phyloP scores from a whole-genome alignment of 2,888 invertebrate species.

The Diarsia rubi region DNA sequence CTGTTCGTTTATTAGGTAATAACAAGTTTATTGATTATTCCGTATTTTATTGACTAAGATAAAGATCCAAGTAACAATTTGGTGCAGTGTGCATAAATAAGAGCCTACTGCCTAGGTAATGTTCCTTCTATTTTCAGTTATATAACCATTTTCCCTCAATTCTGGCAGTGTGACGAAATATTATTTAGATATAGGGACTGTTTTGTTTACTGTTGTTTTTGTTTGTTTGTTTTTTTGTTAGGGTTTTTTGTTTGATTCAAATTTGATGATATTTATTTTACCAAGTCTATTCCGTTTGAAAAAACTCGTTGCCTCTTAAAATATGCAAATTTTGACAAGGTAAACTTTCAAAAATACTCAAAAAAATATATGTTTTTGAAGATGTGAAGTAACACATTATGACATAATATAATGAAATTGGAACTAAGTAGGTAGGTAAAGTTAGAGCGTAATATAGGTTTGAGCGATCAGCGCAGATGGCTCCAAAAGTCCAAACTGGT shows the following conservation, averaged over 20 bases:
- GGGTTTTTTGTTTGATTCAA: too few species aligned
- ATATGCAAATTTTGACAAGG: constrained; percentile 3
- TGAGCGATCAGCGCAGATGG: constrained; percentile 63
- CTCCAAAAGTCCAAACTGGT: constrained; percentile 47
- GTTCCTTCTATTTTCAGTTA: not conserved
- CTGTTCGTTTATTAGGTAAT: constrained; percentile 14
- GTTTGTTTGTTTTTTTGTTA: too few species aligned
- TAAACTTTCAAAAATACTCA: constrained; percentile 44
- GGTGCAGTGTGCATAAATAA: constrained; percentile 42
- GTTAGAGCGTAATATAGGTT: constrained; percentile 49
- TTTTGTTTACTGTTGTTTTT: too few species aligned
- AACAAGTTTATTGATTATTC: not conserved
- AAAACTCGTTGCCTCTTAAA: constrained; percentile 31
- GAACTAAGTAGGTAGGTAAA: constrained; percentile 33
- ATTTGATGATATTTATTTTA: constrained; percentile 1
- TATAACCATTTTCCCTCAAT: not conserved
- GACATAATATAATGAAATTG: constrained; percentile 18
- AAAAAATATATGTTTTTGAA: constrained; percentile 45
- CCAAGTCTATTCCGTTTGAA: not conserved
- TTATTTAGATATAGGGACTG: not conserved
- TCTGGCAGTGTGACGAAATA: constrained; percentile 43
- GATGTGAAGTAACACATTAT: constrained; percentile 24
- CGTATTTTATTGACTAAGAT: not conserved
- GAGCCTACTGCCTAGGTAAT: constrained; percentile 3
- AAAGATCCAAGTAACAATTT: constrained; percentile 34